Evolutionary conservation across 2,113 vertebrate genomes (phyloP), one percentile per base, ranked within the genome.

Genomic region (Zapus hudsonius): DNA sequence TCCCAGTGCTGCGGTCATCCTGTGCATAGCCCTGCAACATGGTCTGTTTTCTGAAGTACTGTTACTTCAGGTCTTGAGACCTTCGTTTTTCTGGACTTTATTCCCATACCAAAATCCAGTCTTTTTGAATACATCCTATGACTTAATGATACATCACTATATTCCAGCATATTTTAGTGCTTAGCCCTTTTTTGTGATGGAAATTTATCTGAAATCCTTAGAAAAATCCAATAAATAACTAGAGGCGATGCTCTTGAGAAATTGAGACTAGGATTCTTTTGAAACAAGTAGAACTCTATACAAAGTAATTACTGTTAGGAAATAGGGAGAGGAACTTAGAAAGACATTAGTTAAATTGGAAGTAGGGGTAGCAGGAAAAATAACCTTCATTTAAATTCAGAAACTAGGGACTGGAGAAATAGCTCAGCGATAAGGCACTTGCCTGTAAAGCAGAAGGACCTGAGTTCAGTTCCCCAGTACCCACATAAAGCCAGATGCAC

Each of bases 371-470:
- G 33, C 52, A 81, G 27, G 52, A 63, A 72, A 85, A 75, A 38
- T 57, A 91, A 76, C 16, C 42, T 92, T 59, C 33, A 55, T 78
- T 38, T 86, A 79, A 94, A 87, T 95, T 94, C 73, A 94, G 59
- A n/a, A n/a, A n/a, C n/a, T n/a, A n/a, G n/a, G n/a, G n/a, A n/a
- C n/a, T n/a, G n/a, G n/a, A n/a, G n/a, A n/a, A n/a, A n/a, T n/a
- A n/a, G n/a, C n/a, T n/a, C n/a, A n/a, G n/a, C n/a, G n/a, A n/a
- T n/a, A n/a, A n/a, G n/a, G n/a, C n/a, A n/a, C n/a, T n/a, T n/a
- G n/a, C n/a, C n/a, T n/a, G n/a, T n/a, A n/a, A n/a, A n/a, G n/a
- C n/a, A n/a, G n/a, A n/a, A n/a, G n/a, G n/a, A n/a, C n/a, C n/a
- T n/a, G n/a, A n/a, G n/a, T n/a, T n/a, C n/a, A n/a, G n/a, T n/a